A percentile compares a stretch with the other conserved stretches of the same genome.
phyloP scores from a whole-genome alignment of 2,797 vertebrate genomes.

The Mus caroli region DNA sequence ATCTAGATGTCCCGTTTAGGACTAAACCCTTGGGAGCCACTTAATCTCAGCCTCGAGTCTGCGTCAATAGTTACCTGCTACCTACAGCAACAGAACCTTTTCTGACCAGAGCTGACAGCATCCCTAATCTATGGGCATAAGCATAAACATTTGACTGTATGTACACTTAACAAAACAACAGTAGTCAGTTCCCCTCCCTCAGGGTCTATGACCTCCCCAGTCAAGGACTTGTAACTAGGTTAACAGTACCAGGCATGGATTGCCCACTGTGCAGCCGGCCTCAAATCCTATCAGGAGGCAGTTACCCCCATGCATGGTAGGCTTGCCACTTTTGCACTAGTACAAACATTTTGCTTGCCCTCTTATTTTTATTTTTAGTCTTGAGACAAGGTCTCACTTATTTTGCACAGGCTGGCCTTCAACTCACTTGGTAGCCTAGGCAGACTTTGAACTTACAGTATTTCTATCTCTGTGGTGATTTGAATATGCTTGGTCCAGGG shows the following conservation, averaged over 20 bases:
- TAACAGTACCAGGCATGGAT: background rate
- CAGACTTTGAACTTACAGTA: background rate
- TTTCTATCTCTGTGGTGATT: background rate
- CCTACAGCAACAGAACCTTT: background rate
- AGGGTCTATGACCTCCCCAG: too few species aligned
- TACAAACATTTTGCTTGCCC: background rate
- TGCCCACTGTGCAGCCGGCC: background rate
- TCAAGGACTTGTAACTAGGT: background rate
- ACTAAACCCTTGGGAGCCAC: background rate
- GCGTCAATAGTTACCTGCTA: background rate
- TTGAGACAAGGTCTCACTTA: background rate
- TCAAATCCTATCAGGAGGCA: background rate
- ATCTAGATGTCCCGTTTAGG: background rate
- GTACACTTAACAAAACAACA: background rate
- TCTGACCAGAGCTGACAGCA: background rate
- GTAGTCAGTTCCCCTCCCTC: background rate
- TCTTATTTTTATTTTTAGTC: background rate
- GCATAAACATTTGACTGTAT: background rate
- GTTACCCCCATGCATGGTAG: background rate
- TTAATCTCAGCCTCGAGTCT: background rate
- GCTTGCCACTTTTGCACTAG: background rate
- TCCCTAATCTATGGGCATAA: background rate
- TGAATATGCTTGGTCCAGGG: background rate
- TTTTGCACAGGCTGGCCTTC: background rate
- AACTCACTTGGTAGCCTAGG: background rate